Percentiles rank a stretch among this genome's conserved stretches.
Conservation (phyloP, 2,888 invertebrate genomes). For the Amphiduros pacificus region DNA sequence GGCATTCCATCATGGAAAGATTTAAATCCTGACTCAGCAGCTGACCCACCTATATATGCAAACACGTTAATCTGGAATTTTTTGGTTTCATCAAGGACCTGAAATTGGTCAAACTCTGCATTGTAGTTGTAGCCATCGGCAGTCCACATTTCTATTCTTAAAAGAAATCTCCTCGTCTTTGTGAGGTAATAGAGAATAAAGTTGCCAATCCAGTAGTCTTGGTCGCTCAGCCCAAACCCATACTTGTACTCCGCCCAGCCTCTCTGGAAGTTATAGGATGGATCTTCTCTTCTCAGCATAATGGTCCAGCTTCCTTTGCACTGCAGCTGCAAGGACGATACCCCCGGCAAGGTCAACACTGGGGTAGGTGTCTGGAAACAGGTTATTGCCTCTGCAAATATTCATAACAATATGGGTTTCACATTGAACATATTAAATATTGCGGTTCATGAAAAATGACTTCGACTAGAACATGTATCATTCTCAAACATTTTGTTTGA, state of each 20-base stretch:
- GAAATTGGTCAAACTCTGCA: slow-evolving; percentile 1
- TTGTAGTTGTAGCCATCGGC: neutral
- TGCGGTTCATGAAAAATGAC: no score
- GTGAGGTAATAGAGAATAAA: neutral
- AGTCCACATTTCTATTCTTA: neutral
- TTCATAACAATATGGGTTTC: no score
- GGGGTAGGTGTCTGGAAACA: neutral
- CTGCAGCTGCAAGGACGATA: neutral
- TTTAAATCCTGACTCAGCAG: neutral
- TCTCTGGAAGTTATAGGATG: neutral
- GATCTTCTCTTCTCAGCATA: neutral
- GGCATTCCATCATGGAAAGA: neutral
- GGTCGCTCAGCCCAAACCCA: neutral
- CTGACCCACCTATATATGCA: neutral
- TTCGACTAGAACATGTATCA: no score
- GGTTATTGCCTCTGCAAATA: neutral
- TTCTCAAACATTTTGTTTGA: neutral
- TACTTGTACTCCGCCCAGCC: neutral
- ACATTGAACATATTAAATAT: no score
- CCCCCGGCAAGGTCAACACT: neutral
- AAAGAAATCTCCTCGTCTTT: neutral
- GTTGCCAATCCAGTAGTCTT: neutral
- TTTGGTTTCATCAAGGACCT: neutral
- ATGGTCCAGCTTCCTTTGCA: neutral
- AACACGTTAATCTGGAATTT: neutral